A percentile compares a stretch with the other conserved stretches of the same genome.
Conservation (phyloP, 2,888 invertebrate species). For the Punctoribates punctum region DNA sequence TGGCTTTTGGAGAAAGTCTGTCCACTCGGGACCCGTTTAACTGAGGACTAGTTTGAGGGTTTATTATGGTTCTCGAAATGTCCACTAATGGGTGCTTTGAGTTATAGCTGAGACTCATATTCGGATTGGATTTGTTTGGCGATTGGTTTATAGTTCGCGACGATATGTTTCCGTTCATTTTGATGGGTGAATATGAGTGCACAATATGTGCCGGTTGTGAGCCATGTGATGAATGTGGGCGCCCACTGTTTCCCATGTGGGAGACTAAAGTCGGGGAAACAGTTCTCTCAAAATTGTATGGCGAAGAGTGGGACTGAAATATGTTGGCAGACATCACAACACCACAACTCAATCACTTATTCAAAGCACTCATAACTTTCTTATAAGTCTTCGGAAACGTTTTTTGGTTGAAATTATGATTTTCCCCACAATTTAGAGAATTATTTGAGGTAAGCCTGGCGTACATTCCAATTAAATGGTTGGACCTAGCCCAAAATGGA, state of each 20-base stretch:
- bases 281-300: constrained; percentile 12
- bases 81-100: constrained; percentile 46
- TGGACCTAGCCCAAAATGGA: no score
- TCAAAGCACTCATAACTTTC: no score
- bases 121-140: constrained; percentile 36
- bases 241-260: neutral
- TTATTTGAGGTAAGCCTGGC: no score
- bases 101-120: constrained; percentile 47
- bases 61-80: constrained; percentile 44
- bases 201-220: no score
- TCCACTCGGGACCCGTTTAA: constrained; percentile 49
- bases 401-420: no score
- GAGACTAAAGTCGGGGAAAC: neutral
- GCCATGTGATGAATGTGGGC: neutral
- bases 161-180: constrained; percentile 12
- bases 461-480: no score
- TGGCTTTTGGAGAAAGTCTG: constrained; percentile 42
- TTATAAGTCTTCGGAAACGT: no score
- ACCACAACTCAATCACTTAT: no score
- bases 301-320: neutral
- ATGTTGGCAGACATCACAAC: neutral
- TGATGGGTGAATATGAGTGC: neutral
- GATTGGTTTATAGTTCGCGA: neutral
- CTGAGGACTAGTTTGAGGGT: constrained; percentile 26
- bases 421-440: no score